Percentiles rank a stretch among this genome's conserved stretches.
Conservation (phyloP, 2,797 vertebrate species). For the Setipinna tenuifilis region DNA sequence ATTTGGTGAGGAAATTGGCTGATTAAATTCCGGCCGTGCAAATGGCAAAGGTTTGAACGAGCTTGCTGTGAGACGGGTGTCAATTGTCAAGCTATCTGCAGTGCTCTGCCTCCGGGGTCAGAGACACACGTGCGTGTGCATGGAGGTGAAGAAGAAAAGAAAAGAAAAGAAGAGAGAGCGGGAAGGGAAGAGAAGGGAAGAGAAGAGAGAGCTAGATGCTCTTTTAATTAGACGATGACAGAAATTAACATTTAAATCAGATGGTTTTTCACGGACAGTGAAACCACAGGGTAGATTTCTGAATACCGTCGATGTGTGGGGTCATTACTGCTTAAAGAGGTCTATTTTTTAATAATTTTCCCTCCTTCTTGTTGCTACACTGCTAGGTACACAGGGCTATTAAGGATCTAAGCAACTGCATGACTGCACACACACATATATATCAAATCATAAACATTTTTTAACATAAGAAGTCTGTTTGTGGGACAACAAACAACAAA, state of each 20-base stretch:
- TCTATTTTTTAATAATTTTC: not conserved
- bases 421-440: not conserved
- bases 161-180: too few species aligned
- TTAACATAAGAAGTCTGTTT: not conserved
- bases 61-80: not conserved
- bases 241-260: constrained; percentile 21
- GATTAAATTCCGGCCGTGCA: not conserved
- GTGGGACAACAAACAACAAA: not conserved
- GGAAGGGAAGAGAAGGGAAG: not conserved
- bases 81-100: not conserved
- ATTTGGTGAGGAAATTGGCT: not conserved
- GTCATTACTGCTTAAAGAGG: too few species aligned
- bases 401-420: not conserved
- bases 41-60: not conserved
- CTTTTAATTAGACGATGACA: constrained; percentile 5
- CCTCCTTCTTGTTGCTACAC: not conserved
- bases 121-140: not conserved
- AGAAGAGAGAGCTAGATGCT: not conserved
- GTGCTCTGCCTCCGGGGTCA: not conserved
- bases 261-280: not conserved
- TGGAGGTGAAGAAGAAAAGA: not conserved
- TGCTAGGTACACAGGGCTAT: not conserved
- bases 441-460: not conserved
- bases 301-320: not conserved
- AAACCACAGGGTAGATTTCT: not conserved